Evolutionary conservation across 2,113 vertebrate genomes (phyloP), one percentile per base, ranked within the genome.

Genomic region (Heterocephalus glaber): DNA sequence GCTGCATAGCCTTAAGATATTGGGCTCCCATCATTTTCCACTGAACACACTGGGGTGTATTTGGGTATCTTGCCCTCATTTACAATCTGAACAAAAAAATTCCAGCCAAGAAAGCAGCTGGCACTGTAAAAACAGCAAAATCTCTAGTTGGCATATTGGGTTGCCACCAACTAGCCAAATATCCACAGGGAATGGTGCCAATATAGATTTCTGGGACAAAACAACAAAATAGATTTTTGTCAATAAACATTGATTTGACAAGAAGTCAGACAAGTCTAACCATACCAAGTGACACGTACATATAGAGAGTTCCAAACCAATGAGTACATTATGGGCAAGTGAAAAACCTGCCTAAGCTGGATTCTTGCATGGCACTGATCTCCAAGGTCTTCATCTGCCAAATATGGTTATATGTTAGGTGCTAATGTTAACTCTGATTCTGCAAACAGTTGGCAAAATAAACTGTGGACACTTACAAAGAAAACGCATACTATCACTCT

Each of bases 181-280:
- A 98, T 98, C 98, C 98, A 98, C 96, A 97, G 97, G 98, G 98
- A 98, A 97, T 94, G 95, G 95, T 98, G 98, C 98, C 98, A 99
- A 98, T 98, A 98, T 98, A 98, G 98, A 98, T 98, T 98, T 98
- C 98, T 97, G 98, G 97, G 98, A 98, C 98, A 98, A 98, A 98
- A 98, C 98, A 98, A 98, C 98, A 98, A 98, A 98, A 98, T 98
- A 98, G 98, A 98, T 98, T 98, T 98, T 98, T 98, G 98, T 99
- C 98, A 98, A 99, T 98, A 98, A 98, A 98, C 98, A 98, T 98
- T 97, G 98, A 98, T 98, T 98, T 98, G 98, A 98, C 98, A 98
- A 98, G 98, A 98, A 99, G 98, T 98, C 98, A 98, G 98, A 98
- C 97, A 98, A 98, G 98, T 98, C 98, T 97, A 98, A 98, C 98